A percentile compares a stretch with the other conserved stretches of the same genome.
Evolutionary conservation across 1,140 invertebrate genomes (phyloP).

Genomic region (Dolichoris vasculosae): DNA sequence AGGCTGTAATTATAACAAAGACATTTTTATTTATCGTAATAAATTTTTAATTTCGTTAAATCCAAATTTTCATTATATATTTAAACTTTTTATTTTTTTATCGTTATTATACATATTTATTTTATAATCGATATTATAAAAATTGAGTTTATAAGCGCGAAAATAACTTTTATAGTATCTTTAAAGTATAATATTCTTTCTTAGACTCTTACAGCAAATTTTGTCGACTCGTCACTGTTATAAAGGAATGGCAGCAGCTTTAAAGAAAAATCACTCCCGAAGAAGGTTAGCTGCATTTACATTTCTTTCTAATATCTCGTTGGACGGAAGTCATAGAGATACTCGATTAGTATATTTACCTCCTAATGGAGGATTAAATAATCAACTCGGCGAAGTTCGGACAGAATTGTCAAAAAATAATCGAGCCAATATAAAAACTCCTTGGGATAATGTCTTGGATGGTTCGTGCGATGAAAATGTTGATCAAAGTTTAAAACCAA

Average conservation of each 20-base stretch:
- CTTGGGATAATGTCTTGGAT: constrained; percentile 26
- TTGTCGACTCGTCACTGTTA: constrained; percentile 24
- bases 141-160: neutral
- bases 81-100: too few species aligned
- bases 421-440: constrained; percentile 24
- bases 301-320: constrained; percentile 95
- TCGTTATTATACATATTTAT: too few species aligned
- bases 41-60: too few species aligned
- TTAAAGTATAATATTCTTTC: constrained; percentile 22
- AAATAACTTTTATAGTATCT: neutral
- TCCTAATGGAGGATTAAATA: constrained; percentile 68
- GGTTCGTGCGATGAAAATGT: constrained; percentile 28
- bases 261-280: constrained; percentile 78
- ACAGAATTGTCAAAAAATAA: constrained; percentile 20
- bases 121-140: too few species aligned
- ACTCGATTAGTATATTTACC: constrained; percentile 81
- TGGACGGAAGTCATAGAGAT: constrained; percentile 92
- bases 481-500: constrained; percentile 19
- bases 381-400: constrained; percentile 53
- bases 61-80: too few species aligned
- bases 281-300: constrained; percentile 89
- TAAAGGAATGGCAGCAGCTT: constrained; percentile 75
- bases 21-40: too few species aligned
- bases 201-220: constrained; percentile 31
- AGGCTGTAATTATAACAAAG: too few species aligned